These are phyloP conservation scores for Drosophila nebulosa DNA, from an alignment of 1,140 invertebrate species.

Conservation along the genomic window DNA sequence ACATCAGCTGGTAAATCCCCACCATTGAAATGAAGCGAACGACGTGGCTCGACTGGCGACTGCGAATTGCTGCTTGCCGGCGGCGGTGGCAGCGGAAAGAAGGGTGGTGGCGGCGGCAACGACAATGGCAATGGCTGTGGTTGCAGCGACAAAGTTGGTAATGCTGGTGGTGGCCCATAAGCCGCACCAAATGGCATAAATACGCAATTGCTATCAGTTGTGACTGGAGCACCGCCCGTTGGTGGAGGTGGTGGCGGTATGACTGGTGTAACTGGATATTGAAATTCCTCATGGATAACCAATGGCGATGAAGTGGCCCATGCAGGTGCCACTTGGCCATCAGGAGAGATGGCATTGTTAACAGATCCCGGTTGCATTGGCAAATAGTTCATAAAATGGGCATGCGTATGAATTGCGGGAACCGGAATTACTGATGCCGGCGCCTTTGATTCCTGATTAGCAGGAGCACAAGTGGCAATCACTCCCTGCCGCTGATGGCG, in stretches of 20 bases:
- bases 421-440: not conserved
- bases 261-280: slow-evolving; percentile 2
- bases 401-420: not conserved
- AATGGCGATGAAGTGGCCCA: slow-evolving; percentile 27
- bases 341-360: not conserved
- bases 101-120: not conserved
- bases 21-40: slow-evolving; percentile 82
- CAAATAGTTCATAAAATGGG: slow-evolving; percentile 46
- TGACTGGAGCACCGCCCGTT: not conserved
- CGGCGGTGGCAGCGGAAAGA: slow-evolving; percentile 6
- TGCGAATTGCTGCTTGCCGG: not conserved
- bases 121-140: slow-evolving; percentile 1
- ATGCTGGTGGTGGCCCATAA: slow-evolving; percentile 22
- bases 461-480: not conserved
- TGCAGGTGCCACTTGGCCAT: slow-evolving; percentile 5
- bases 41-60: slow-evolving; percentile 56
- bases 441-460: not conserved
- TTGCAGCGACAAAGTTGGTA: slow-evolving; percentile 10
- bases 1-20: slow-evolving; percentile 84
- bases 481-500: not conserved
- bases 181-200: slow-evolving; percentile 41
- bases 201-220: slow-evolving; percentile 36
- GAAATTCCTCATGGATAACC: slow-evolving; percentile 33
- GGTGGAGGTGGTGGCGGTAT: slow-evolving; percentile 6
- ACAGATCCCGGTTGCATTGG: slow-evolving; percentile 12